Percentiles rank a stretch among this genome's conserved stretches.
phyloP scores from a whole-genome alignment of 2,113 vertebrate genomes.

The Dolichotis patagonum region DNA sequence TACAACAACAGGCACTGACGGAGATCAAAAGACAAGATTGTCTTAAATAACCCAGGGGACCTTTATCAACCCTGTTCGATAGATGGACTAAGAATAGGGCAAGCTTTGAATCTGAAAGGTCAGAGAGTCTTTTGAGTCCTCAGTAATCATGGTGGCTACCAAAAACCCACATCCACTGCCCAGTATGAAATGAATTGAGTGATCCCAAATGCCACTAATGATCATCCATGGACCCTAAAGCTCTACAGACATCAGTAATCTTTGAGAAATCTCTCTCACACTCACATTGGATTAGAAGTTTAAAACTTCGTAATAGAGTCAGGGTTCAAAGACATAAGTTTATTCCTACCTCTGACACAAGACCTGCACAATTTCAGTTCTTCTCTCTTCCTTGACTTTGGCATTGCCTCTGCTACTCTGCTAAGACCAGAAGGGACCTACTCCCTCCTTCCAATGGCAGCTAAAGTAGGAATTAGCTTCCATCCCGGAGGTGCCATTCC shows the following conservation, averaged over 20 bases:
- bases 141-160: background rate
- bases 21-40: constrained; percentile 59
- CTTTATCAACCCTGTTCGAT: constrained; percentile 33
- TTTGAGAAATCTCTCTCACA: background rate
- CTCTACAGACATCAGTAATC: background rate
- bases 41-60: background rate
- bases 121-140: background rate
- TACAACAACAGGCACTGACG: background rate
- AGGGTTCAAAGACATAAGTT: background rate
- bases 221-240: background rate
- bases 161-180: background rate
- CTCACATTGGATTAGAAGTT: background rate
- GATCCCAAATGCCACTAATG: background rate
- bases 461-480: background rate
- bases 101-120: constrained; percentile 38
- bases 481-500: background rate
- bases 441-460: background rate
- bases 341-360: background rate
- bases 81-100: background rate
- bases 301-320: background rate
- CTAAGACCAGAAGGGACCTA: background rate
- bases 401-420: background rate
- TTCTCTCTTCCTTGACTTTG: background rate
- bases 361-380: background rate
- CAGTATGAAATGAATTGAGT: background rate